Evolutionary conservation across 1,140 invertebrate species (phyloP), one percentile per base, ranked within the genome.

Genomic region (Parapsyche elsis): DNA sequence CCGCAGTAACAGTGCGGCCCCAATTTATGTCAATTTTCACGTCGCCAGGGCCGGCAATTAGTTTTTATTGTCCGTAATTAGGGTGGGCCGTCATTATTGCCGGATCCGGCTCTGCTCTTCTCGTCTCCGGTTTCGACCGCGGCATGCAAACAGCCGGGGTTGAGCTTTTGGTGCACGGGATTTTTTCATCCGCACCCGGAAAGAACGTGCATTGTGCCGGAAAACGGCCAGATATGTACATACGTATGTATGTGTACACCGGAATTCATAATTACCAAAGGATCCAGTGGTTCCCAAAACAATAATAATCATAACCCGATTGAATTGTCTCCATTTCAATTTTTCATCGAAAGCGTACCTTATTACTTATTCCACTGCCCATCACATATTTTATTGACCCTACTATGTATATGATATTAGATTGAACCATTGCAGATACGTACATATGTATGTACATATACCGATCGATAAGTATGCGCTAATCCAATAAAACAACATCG

Each of bases 11-110:
- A 9, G 12, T 19, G 45, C 12, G 14, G 46, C 24, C 46, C 77
- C 79, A 83, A 83, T 83, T 83, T 83, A 83, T 83, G 80, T 76
- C 81, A 83, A 83, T 83, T 83, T 83, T 83, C 81, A 83, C 81
- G 81, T 83, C 77, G 73, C 76, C 67, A 83, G 70, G 78, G 78
- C 64, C 73, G 73, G 76, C 81, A 83, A 83, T 83, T 83, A 83
- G 79, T 79, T 83, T 83, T 83, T 81, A 83, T 83, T 81, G 79
- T 59, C 49, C 71, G 79, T 81, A 83, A 83, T 83, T 83, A 83
- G 81, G 79, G 73, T 74, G 45, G 76, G 61, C 73, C 61, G 81
- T 76, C 38, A 78, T 80, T 80, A 80, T 80, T 80, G 76, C 81
- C 79, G 57, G 30, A 73, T 76, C 73, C 49, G 57, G n/a, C 76